Percentiles rank a stretch among this genome's conserved stretches.
These are phyloP conservation scores for Columba guinea DNA, from an alignment of 2,797 vertebrate genomes.

Conservation along the genomic window DNA sequence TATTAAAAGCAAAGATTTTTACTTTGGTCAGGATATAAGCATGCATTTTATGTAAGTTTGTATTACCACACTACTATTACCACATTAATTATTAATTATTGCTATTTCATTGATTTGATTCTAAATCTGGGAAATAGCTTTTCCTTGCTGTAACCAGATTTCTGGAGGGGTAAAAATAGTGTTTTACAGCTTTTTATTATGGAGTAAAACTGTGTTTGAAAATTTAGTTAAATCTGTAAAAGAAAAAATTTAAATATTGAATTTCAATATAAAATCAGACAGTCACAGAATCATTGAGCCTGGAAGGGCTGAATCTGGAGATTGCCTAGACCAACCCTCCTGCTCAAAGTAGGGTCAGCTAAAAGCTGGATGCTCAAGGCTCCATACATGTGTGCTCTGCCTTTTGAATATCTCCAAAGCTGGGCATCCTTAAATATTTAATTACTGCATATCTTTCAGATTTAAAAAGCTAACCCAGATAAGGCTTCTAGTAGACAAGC, in stretches of 20 bases:
- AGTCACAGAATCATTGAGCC: background rate
- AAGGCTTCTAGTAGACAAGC: background rate
- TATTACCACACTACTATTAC: background rate
- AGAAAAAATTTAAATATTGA: background rate
- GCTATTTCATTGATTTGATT: background rate
- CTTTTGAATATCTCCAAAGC: background rate
- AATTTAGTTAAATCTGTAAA: background rate
- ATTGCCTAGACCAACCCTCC: background rate
- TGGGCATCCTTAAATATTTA: background rate
- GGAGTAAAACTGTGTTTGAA: background rate
- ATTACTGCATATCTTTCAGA: rapidly evolving
- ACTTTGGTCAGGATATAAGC: background rate
- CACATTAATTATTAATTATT: background rate
- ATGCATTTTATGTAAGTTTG: background rate
- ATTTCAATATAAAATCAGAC: background rate
- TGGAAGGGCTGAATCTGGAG: background rate
- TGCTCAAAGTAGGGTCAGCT: background rate
- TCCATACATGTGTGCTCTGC: background rate
- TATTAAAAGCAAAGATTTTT: background rate
- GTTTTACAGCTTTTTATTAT: background rate
- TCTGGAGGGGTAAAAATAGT: background rate
- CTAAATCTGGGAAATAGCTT: background rate
- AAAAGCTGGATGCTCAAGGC: background rate
- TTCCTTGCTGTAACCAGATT: background rate
- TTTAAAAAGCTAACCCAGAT: background rate